These are phyloP conservation scores for Neostethus bicornis DNA, from an alignment of 2,797 vertebrate species.

Conservation along the genomic window DNA sequence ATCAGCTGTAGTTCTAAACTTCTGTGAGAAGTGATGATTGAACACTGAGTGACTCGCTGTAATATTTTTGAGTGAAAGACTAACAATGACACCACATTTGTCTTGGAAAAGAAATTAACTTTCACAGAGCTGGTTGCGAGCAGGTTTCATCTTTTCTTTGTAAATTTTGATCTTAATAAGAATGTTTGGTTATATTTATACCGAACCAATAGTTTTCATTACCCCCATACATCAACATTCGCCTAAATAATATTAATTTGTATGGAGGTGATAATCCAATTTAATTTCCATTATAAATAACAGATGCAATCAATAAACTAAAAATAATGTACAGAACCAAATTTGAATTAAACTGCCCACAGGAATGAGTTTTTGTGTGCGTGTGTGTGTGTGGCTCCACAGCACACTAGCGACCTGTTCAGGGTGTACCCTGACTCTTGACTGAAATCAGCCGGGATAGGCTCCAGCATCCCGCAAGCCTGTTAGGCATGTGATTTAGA, in stretches of 20 bases:
- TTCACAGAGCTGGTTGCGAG: conserved; percentile 17
- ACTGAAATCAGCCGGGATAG: conserved; percentile 20
- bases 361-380: too few species aligned
- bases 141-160: conserved; percentile 13
- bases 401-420: too few species aligned
- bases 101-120: conserved; percentile 7
- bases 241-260: conserved; percentile 49
- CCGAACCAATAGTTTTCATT: conserved; percentile 44
- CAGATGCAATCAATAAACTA: too few species aligned
- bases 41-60: conserved; percentile 45
- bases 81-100: conserved; percentile 2
- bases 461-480: too few species aligned
- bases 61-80: conserved; percentile 18
- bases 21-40: conserved; percentile 9
- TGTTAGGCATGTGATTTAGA: too few species aligned
- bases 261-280: conserved; percentile 49
- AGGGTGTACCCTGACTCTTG: too few species aligned
- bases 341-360: too few species aligned
- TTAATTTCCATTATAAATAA: conserved; percentile 6
- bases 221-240: conserved; percentile 44
- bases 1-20: conserved; percentile 12
- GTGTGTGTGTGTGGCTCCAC: too few species aligned
- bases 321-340: too few species aligned
- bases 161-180: conserved; percentile 35
- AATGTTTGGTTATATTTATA: conserved; percentile 45